Evolutionary conservation across 2,113 vertebrate genomes (phyloP).

Genomic region (Gymnogyps californianus): DNA sequence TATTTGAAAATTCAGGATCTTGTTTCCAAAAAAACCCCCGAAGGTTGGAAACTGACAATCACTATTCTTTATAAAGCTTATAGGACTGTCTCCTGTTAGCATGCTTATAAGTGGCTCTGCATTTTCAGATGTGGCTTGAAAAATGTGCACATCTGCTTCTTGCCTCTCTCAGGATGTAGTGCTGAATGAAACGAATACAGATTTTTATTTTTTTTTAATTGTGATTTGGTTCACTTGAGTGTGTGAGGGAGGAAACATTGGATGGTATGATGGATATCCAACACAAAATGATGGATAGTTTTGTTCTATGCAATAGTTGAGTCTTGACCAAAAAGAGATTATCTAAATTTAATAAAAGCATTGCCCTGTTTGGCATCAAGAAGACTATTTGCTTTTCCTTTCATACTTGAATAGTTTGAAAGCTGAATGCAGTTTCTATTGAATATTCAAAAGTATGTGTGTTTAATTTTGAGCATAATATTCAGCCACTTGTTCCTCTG

Average conservation of each 20-base stretch:
- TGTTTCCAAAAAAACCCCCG: background rate
- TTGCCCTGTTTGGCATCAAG: background rate
- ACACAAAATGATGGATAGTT: background rate
- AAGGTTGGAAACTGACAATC: background rate
- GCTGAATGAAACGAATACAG: background rate
- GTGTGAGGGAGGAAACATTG: background rate
- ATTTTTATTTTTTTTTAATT: background rate
- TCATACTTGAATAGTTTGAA: slow-evolving; percentile 3
- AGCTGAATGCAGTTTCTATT: slow-evolving; percentile 48
- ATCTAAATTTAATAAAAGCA: slow-evolving; percentile 55
- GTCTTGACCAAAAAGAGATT: slow-evolving; percentile 43
- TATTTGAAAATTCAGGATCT: background rate
- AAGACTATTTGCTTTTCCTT: background rate
- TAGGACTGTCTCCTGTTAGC: background rate
- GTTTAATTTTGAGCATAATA: background rate
- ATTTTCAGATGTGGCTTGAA: background rate
- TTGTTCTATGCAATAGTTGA: background rate
- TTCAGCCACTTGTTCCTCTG: background rate
- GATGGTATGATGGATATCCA: background rate
- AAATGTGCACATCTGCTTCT: background rate
- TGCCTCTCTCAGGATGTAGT: background rate
- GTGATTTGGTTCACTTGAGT: background rate
- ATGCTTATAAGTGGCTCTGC: background rate
- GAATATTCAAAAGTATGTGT: background rate
- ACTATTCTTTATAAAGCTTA: background rate